Base-by-base conservation (phyloP, 2,797 vertebrate genomes). In the Scomberomorus guttatus region DNA sequence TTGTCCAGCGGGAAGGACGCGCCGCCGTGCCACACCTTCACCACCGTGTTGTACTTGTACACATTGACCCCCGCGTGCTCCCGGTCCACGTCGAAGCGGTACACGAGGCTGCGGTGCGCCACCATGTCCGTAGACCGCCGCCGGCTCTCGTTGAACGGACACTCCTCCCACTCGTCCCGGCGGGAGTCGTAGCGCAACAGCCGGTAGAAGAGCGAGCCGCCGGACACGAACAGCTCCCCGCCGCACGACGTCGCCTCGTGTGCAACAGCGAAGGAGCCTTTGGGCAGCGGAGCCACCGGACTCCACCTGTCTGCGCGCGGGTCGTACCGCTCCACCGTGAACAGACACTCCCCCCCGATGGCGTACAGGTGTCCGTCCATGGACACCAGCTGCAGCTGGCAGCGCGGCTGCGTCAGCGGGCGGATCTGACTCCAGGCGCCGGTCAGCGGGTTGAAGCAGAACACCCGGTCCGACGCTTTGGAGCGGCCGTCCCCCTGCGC, bases 101-200 rank as follows among this genome's bases (percentile, higher is more conserved):
- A 98, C 77, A 98, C 92, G 88, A 95, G 97, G 81, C 92, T 95
- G 72, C 95, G 94, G 74, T 96, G 95, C 44, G 97, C 96, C 83
- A 98, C 97, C 97, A 99, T 97, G 90, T 96, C 97, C 0, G 96
- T 89, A 0, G 97, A 96, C 50, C 97, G 96, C 24, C 95, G 93
- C 1, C 96, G 95, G 91, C 97, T 97, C 93, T 95, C 96, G 88
- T 96, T 97, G 89, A 96, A 96, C 0, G 98, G 98, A 34, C 97
- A 98, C 85, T 98, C 98, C 80, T 97, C 97, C 98, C 98, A 99
- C 90, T 98, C 97, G 0, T 98, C 95, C 7, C 96, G 94, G 57
- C 96, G 96, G 22, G 96, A 95, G 85, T 98, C 96, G 1, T 97
- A 99, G 13, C 96, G 96, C 66, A 99, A 96, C 70, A 99, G 93